These are phyloP conservation scores for Yponomeuta sedellus DNA, from an alignment of 2,888 invertebrate genomes.

Conservation along the genomic window DNA sequence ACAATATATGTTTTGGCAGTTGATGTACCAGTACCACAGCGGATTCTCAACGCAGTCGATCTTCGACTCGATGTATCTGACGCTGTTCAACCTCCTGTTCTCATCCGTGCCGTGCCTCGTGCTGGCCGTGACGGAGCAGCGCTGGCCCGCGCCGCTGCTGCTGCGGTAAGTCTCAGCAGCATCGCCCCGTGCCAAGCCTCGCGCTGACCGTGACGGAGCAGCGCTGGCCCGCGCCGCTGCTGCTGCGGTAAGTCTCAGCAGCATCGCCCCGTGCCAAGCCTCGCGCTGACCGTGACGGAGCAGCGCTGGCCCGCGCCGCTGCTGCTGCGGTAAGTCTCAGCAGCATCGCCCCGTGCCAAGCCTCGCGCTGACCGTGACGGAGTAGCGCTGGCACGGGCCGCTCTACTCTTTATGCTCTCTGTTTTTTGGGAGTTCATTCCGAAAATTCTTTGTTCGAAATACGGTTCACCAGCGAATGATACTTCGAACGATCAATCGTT, in stretches of 20 bases:
- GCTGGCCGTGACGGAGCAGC: constrained; percentile 85
- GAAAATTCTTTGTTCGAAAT: too few species aligned
- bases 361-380: constrained; percentile 83
- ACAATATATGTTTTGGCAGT: constrained; percentile 52
- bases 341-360: constrained; percentile 76
- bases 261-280: constrained; percentile 77
- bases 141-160: constrained; percentile 73
- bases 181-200: constrained; percentile 79
- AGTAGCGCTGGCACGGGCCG: constrained; percentile 80
- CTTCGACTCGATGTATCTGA: constrained; percentile 85
- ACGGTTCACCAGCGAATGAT: too few species aligned
- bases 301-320: constrained; percentile 78
- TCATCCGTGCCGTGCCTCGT: constrained; percentile 84
- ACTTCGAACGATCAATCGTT: too few species aligned
- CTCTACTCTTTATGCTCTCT: too few species aligned
- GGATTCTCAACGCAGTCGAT: constrained; percentile 80
- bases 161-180: constrained; percentile 27
- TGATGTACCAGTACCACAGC: constrained; percentile 73
- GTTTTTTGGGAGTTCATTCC: too few species aligned
- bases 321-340: constrained; percentile 37
- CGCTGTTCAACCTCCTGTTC: constrained; percentile 85
- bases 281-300: constrained; percentile 84
- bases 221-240: constrained; percentile 72
- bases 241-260: constrained; percentile 34
- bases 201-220: constrained; percentile 86